Base-by-base conservation (phyloP, 2,797 vertebrate genomes). In the Halcyon chelicuti region DNA sequence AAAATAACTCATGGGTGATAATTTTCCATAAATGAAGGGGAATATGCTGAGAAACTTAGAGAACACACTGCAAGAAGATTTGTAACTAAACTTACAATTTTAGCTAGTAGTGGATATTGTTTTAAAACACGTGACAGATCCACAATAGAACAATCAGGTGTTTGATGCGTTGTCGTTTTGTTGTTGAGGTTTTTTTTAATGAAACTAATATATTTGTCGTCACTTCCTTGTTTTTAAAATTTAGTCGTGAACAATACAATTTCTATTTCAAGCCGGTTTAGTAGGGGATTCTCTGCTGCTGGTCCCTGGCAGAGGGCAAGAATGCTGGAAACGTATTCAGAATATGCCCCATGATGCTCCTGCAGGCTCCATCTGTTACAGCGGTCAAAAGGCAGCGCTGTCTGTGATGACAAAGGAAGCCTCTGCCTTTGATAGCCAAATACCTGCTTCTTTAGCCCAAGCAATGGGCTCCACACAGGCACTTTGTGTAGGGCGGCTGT, bases 401-500 rank as follows among this genome's bases (percentile, higher is more conserved):
- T 21, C 60, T 72, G 55, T 44, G 63, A 80, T 22, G 62, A 62
- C 54, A 81, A 78, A 88, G 90, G 15, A 42, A 94, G 86, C 49
- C 51, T 87, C 65, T 89, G 42, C 74, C 75, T 90, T 89, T 85
- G 79, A 77, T 80, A 63, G 57, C 78, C 79, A 44, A 93, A 65
- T 79, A 67, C 25, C 66, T 54, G 8, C 65, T 78, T 49, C 61
- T 75, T 70, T 81, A 86, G 93, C 46, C 76, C 71, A 91, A 52
- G 78, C 67, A 20, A 44, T 89, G 94, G 1, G 7, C 77, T 74
- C 82, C 71, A 29, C 85, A 57, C 61, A 66, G 77, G 92, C 86
- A 78, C 86, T 83, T 74, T 68, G 70, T 88, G 78, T 51, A 82
- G 84, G 72, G 66, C 78, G 86, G 89, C 77, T 89, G 91, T 92